These are phyloP conservation scores for Planiliza haematocheilus DNA, from an alignment of 2,113 vertebrate species.

Conservation along the genomic window DNA sequence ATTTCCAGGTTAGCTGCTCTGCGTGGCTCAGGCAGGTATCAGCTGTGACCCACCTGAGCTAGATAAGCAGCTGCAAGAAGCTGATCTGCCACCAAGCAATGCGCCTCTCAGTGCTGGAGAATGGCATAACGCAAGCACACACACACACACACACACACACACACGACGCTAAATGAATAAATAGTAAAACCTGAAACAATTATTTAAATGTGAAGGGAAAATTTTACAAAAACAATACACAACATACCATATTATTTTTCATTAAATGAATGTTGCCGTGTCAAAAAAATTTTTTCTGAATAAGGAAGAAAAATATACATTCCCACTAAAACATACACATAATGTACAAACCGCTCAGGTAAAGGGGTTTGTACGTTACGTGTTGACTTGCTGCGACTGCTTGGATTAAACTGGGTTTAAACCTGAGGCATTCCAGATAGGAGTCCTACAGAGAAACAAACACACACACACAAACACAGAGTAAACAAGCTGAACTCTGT, in stretches of 20 bases:
- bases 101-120: slow-evolving; percentile 56
- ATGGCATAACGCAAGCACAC: slow-evolving; percentile 31
- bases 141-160: slow-evolving; percentile 15
- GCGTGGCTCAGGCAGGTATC: slow-evolving; percentile 85
- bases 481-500: slow-evolving; percentile 21
- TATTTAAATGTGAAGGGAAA: background rate
- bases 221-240: background rate
- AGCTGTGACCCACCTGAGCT: slow-evolving; percentile 84
- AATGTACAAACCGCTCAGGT: slow-evolving; percentile 3
- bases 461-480: background rate
- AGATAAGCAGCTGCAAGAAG: slow-evolving; percentile 85
- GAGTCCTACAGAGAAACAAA: background rate
- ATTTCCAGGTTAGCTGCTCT: slow-evolving; percentile 89
- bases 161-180: slow-evolving; percentile 30
- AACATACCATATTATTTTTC: background rate
- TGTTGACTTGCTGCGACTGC: background rate
- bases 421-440: slow-evolving; percentile 9
- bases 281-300: slow-evolving; percentile 1
- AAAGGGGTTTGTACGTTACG: too few relatives aligned
- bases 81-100: slow-evolving; percentile 80
- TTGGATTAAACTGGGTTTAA: slow-evolving; percentile 30
- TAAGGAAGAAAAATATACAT: background rate
- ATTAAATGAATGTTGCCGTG: background rate
- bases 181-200: slow-evolving; percentile 40
- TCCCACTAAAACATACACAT: background rate